These are phyloP conservation scores for Silurus aristotelis DNA, from an alignment of 2,797 vertebrate species.

Conservation along the genomic window DNA sequence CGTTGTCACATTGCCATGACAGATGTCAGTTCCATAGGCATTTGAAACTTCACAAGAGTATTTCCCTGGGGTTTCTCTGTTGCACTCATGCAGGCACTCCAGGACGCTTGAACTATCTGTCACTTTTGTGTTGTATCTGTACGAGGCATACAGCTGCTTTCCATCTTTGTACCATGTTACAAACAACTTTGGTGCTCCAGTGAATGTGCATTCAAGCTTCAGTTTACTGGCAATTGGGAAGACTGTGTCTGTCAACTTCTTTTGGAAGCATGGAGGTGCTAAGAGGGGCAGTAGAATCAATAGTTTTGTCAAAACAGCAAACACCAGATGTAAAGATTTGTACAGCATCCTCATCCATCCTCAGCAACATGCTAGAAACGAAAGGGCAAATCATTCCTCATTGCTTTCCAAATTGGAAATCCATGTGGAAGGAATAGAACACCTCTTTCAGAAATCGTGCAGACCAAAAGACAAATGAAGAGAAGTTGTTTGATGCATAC, in stretches of 20 bases:
- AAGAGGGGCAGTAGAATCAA: constrained; percentile 60
- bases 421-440: not conserved
- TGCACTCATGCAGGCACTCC: constrained; percentile 77
- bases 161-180: constrained; percentile 89
- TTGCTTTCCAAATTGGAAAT: constrained; percentile 10
- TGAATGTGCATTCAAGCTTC: constrained; percentile 85
- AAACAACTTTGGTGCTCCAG: constrained; percentile 82
- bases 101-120: constrained; percentile 80
- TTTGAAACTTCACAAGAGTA: constrained; percentile 89
- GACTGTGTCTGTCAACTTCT: constrained; percentile 84
- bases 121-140: constrained; percentile 83
- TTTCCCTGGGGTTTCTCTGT: constrained; percentile 82
- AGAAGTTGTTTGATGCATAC: constrained; percentile 14
- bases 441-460: constrained; percentile 39
- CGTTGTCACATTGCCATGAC: constrained; percentile 69
- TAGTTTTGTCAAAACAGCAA: constrained; percentile 26
- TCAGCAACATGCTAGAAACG: constrained; percentile 41
- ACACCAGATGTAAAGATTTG: constrained; percentile 16
- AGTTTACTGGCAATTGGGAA: constrained; percentile 83
- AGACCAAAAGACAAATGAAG: constrained; percentile 32
- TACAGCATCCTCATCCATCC: constrained; percentile 23
- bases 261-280: constrained; percentile 83
- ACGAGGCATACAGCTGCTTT: constrained; percentile 77
- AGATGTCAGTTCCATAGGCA: constrained; percentile 76
- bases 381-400: constrained; percentile 14